A percentile compares a stretch with the other conserved stretches of the same genome.
phyloP scores from a whole-genome alignment of 2,113 vertebrate species.

The Pollimyrus isidori region DNA sequence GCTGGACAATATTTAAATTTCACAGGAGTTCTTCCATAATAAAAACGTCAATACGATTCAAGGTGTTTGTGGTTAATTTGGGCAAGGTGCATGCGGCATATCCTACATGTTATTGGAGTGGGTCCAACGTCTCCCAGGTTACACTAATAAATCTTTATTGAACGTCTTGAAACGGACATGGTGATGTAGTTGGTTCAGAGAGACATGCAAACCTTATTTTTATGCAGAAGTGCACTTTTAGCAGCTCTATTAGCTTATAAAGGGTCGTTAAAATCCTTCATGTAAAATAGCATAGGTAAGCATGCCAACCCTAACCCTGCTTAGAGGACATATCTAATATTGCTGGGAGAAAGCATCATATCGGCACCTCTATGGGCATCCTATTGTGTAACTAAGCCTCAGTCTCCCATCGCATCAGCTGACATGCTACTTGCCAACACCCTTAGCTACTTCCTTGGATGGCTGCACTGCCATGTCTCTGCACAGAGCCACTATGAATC shows the following conservation, averaged over 20 bases:
- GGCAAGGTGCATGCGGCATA: background rate
- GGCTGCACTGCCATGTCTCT: too few relatives aligned
- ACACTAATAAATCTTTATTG: background rate
- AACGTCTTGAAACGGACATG: background rate
- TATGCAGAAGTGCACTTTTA: background rate
- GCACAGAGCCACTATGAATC: too few relatives aligned
- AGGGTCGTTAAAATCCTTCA: background rate
- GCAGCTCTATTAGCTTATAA: background rate
- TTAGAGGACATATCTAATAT: too few relatives aligned
- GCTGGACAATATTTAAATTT: background rate
- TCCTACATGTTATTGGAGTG: background rate
- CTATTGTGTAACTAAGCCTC: too few relatives aligned
- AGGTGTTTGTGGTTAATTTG: background rate
- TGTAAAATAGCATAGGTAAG: background rate
- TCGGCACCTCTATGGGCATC: too few relatives aligned
- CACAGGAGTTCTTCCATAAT: background rate
- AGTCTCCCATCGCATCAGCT: too few relatives aligned
- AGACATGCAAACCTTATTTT: background rate
- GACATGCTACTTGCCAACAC: too few relatives aligned
- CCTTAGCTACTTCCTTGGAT: too few relatives aligned
- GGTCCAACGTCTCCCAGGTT: background rate
- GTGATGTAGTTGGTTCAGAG: background rate
- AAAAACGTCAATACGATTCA: background rate
- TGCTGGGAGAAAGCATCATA: too few relatives aligned
- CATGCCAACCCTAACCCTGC: background rate